A percentile compares a stretch with the other conserved stretches of the same genome.
These are phyloP conservation scores for Macrosoma leucophasiata DNA, from an alignment of 2,888 invertebrate species.

Conservation along the genomic window DNA sequence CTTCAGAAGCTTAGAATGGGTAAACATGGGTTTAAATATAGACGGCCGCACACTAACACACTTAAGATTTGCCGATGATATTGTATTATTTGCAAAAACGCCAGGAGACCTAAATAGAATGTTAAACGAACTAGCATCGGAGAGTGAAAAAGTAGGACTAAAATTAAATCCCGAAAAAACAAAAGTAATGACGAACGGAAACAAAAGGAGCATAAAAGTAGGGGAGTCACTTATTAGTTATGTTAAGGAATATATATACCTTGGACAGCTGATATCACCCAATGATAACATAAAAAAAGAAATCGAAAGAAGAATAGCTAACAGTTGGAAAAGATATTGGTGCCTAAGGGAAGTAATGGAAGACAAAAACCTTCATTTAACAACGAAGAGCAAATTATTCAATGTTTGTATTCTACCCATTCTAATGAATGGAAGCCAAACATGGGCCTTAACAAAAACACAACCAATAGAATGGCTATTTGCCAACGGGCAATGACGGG, in stretches of 20 bases:
- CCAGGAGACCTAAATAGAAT: conserved; percentile 18
- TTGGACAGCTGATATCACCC: conserved; percentile 21
- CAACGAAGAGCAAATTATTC: conserved; percentile 10
- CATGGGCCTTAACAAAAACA: conserved; percentile 14
- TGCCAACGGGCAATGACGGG: conserved; percentile 12
- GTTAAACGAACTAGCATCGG: conserved; percentile 22
- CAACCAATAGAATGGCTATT: conserved; percentile 7
- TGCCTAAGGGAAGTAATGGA: conserved; percentile 18
- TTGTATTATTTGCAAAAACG: conserved; percentile 24
- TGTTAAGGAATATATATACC: conserved; percentile 19
- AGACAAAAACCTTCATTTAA: conserved; percentile 9
- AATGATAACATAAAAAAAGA: conserved; percentile 16
- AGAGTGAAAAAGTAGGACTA: conserved; percentile 24
- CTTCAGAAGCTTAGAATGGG: conserved; percentile 11
- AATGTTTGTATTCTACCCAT: conserved; percentile 9
- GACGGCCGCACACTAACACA: conserved; percentile 22
- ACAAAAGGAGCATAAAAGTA: conserved; percentile 7
- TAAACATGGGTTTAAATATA: conserved; percentile 12
- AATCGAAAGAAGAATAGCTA: conserved; percentile 19
- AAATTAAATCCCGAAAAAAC: conserved; percentile 20
- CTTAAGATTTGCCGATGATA: conserved; percentile 26
- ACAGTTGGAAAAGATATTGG: conserved; percentile 20
- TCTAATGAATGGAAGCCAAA: conserved; percentile 16
- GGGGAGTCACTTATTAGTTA: conserved; percentile 24
- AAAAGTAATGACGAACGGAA: conserved; percentile 19